Percentiles rank a stretch among this genome's conserved stretches.
phyloP scores from a whole-genome alignment of 2,797 vertebrate species.

The Eulemur albifrons region DNA sequence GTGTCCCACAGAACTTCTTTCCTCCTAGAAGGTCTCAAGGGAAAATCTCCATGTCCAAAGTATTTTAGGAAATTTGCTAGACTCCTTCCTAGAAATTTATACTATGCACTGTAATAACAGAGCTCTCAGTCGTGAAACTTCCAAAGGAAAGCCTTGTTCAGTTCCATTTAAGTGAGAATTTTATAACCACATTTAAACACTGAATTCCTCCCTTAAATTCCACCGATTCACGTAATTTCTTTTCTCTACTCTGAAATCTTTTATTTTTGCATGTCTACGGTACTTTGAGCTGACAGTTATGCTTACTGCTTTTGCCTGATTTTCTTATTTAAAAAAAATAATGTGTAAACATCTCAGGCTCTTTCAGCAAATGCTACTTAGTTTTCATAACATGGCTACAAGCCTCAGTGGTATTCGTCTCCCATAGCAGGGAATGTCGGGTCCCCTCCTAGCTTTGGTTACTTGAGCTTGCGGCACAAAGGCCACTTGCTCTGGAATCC shows the following conservation, averaged over 20 bases:
- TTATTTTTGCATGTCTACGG: neutral
- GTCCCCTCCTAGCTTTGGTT: neutral
- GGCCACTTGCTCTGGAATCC: neutral
- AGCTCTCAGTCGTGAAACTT: neutral
- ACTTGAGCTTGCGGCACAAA: neutral
- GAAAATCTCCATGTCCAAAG: neutral
- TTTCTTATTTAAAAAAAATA: neutral
- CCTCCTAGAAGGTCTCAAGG: neutral
- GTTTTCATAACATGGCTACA: neutral
- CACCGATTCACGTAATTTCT: neutral
- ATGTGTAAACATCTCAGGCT: neutral
- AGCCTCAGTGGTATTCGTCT: neutral
- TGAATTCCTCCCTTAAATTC: neutral
- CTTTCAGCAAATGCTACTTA: neutral
- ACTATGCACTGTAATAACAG: neutral
- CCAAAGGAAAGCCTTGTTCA: neutral
- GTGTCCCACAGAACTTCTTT: too few species aligned
- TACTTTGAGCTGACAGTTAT: neutral
- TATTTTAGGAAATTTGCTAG: neutral
- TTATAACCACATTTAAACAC: neutral
- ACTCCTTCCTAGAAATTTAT: neutral
- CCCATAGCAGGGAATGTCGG: neutral
- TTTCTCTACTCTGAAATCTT: neutral
- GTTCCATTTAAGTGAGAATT: neutral
- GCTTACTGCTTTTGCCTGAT: neutral